Percentiles rank a stretch among this genome's conserved stretches.
Evolutionary conservation across 1,140 invertebrate species (phyloP).

Genomic region (Ostrea denselamellosa): DNA sequence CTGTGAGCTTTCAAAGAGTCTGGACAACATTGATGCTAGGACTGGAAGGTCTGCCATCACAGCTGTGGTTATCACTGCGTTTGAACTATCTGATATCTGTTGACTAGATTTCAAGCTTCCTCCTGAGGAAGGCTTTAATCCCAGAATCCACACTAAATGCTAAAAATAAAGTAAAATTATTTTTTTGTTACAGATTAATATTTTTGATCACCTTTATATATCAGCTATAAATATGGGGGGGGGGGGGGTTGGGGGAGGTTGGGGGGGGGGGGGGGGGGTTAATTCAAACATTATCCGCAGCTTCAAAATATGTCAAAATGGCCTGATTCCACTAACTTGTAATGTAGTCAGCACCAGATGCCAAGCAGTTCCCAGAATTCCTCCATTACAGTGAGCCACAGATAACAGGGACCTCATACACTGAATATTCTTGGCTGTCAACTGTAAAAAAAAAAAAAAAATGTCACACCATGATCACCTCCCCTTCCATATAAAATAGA

Average conservation of each 20-base stretch:
- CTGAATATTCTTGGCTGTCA: conserved; percentile 98
- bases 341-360: conserved; percentile 96
- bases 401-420: conserved; percentile 94
- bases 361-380: conserved; percentile 95
- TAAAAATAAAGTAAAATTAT: conserved; percentile 77
- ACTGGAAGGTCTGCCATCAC: conserved; percentile 97
- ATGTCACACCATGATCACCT: background rate
- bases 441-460: conserved; percentile 74
- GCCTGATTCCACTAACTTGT: conserved; percentile 78
- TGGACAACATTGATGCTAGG: conserved; percentile 92
- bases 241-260: too few relatives aligned
- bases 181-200: background rate
- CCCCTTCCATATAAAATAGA: too few relatives aligned
- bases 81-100: conserved; percentile 83
- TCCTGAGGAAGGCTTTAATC: conserved; percentile 93
- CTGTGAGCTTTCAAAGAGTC: conserved; percentile 96
- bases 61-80: conserved; percentile 95
- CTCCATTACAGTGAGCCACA: conserved; percentile 94
- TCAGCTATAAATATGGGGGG: too few relatives aligned
- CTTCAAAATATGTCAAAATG: background rate
- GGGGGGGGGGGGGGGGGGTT: too few relatives aligned
- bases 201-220: background rate
- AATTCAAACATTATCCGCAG: background rate
- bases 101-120: conserved; percentile 89
- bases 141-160: conserved; percentile 98